phyloP scores from a whole-genome alignment of 2,113 vertebrate species.

The Syngnathoides biaculeatus region DNA sequence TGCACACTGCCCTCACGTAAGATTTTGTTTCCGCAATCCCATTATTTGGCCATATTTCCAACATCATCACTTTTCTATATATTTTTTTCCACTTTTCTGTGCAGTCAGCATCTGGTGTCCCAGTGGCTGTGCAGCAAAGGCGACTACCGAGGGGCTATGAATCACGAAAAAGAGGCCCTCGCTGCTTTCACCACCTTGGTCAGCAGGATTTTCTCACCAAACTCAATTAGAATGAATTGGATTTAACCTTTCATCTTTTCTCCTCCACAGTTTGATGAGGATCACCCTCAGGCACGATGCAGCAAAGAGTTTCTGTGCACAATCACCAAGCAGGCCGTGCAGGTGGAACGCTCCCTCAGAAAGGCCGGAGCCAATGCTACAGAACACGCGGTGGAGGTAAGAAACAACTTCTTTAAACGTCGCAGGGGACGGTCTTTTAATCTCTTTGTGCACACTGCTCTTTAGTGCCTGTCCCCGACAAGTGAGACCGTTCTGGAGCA shows the following conservation, averaged over 20 bases:
- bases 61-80: neutral
- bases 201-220: conserved; percentile 19
- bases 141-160: conserved; percentile 77
- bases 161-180: conserved; percentile 76
- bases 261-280: conserved; percentile 72
- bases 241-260: neutral
- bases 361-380: conserved; percentile 70
- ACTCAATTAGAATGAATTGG: neutral
- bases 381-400: conserved; percentile 70
- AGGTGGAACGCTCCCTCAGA: conserved; percentile 76
- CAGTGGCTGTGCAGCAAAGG: conserved; percentile 73
- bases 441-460: neutral
- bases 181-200: conserved; percentile 74
- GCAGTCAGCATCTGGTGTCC: conserved; percentile 77
- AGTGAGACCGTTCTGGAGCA: conserved; percentile 71
- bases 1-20: conserved; percentile 76
- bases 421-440: neutral
- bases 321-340: conserved; percentile 80
- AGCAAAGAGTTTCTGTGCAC: conserved; percentile 75
- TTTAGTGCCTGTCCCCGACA: conserved; percentile 61
- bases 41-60: neutral
- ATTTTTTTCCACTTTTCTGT: conserved; percentile 13
- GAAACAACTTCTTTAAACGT: neutral
- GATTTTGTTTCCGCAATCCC: conserved; percentile 3
- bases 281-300: conserved; percentile 70